Evolutionary conservation across 2,113 vertebrate genomes (phyloP).

Genomic region (Microcebus tavaratra): DNA sequence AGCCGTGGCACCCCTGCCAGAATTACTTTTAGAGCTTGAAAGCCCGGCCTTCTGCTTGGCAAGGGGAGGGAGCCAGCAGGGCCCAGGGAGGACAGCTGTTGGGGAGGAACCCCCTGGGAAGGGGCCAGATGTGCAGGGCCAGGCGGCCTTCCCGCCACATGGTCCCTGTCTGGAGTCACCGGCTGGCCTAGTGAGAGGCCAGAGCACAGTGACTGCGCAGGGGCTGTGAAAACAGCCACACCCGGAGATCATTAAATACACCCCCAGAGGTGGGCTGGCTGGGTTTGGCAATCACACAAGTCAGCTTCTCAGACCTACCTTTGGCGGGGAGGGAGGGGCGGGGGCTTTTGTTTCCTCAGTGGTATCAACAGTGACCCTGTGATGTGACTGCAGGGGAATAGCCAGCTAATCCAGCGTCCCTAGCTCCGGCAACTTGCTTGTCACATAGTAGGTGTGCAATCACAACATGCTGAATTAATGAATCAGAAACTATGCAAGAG

Average conservation of each 20-base stretch:
- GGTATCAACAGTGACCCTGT: not conserved
- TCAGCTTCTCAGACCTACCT: not conserved
- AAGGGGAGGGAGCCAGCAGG: conserved; percentile 54
- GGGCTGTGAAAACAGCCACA: not conserved
- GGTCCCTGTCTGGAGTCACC: conserved; percentile 33
- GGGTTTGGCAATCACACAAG: not conserved
- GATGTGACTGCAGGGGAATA: not conserved
- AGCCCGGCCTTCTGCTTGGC: conserved; percentile 51
- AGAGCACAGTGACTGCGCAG: not conserved
- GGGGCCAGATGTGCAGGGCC: conserved; percentile 26
- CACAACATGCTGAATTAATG: not conserved
- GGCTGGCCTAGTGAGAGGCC: conserved; percentile 15
- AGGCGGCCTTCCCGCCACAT: conserved; percentile 32
- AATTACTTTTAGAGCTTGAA: conserved; percentile 4
- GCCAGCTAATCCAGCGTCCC: not conserved
- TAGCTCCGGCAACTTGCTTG: not conserved
- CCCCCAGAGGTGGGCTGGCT: not conserved
- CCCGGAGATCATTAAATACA: not conserved
- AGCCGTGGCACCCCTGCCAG: not conserved
- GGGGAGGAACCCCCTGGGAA: conserved; percentile 44
- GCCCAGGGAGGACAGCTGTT: conserved; percentile 63
- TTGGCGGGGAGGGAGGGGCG: not conserved
- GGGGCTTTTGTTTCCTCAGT: not conserved
- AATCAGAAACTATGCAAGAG: not conserved
- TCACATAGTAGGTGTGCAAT: not conserved